phyloP scores from a whole-genome alignment of 2,113 vertebrate species.

The western clawed frog (Xenopus tropicalis) region UCB_Xtro_10.0 CM004449.2:104248001-104248500 shows the following conservation, averaged over 20 bases:
- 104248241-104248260: no score
- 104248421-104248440: conserved; percentile 70
- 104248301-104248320: not conserved
- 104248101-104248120: conserved; percentile 64
- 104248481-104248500: conserved; percentile 60
- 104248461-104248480: conserved; percentile 72
- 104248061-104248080: conserved; percentile 71
- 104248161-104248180: not conserved
- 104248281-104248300: no score
- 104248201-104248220: no score
- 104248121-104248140: conserved; percentile 78
- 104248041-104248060: conserved; percentile 82
- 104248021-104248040: conserved; percentile 68
- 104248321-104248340: conserved; percentile 69
- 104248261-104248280: no score
- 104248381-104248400: conserved; percentile 82
- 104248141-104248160: conserved; percentile 68
- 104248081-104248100: conserved; percentile 80
- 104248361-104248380: conserved; percentile 83
- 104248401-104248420: conserved; percentile 82
- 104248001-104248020: conserved; percentile 79
- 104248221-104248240: no score
- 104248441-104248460: conserved; percentile 76
- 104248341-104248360: conserved; percentile 85
- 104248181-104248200: no score